Base-by-base conservation (phyloP, 2,888 invertebrate genomes). In the Crepidodera aurea region DNA sequence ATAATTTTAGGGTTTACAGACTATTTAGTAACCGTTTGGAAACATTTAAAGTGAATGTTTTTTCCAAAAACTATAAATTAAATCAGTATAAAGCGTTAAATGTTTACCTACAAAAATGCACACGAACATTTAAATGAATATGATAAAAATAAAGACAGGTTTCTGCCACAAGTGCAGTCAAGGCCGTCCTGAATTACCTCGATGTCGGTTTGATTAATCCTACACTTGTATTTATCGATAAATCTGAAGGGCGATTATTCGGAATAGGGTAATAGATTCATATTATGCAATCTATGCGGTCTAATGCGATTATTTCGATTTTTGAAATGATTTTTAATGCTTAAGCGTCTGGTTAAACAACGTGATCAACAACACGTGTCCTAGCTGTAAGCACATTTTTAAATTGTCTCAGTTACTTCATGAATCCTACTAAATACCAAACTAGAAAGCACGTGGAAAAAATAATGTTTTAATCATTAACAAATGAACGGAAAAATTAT, bases 161-260 rank as follows among this genome's bases (percentile, higher is more conserved):
- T 73, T 71, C 69, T 66, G 67, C 67, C 60, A 58, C 70, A 70
- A 71, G 68, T 71, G 70, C 67, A 72, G 60, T 64, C 72, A 74
- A 75, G 72, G 74, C 50, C 69, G 71, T 63, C 69, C 61, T 67
- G 69, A 70, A 73, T 71, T 70, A 72, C 71, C 69, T 72, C 50
- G 37, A 37, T 44, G 48, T 37, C 48, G 54, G 34, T 15, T 2
- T 12, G n/a, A 12, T 4, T 42, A 19, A 42, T 42, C 18, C 32
- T 10, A 32, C n/a, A 42, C 42, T 16, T 16, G 18, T 1, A 19
- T 6, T 39, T 13, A 16, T 6, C 13, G 42, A 7, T 16, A 42
- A 42, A 16, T 19, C n/a, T 8, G 18, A 42, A 42, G 18, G 42
- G 19, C 22, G 2, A 22, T 22, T 6, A 22, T 22, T 6, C 22